Conservation (phyloP, 2,797 vertebrate genomes). For the Smutsia temminckii region DNA sequence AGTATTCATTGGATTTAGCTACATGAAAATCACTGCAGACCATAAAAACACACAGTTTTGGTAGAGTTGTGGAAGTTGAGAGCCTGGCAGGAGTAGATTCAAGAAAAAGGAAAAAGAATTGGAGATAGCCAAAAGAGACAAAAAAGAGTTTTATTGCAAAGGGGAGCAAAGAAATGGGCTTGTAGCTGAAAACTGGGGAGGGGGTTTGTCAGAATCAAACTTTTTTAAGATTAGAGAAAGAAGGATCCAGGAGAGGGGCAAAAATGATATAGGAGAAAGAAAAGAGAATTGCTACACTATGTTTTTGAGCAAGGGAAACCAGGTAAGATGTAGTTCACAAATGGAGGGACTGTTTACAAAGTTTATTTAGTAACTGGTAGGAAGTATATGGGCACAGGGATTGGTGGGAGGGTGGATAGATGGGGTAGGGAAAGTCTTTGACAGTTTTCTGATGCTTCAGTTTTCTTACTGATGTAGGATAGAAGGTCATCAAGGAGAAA, state of each 20-base stretch:
- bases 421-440: background rate
- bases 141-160: background rate
- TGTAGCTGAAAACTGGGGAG: background rate
- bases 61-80: background rate
- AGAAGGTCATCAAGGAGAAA: background rate
- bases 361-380: background rate
- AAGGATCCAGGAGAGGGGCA: background rate
- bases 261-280: background rate
- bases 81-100: background rate
- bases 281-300: background rate
- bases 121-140: background rate
- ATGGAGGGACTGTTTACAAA: background rate
- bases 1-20: background rate
- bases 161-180: background rate
- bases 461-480: background rate
- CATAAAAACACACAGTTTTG: background rate
- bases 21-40: background rate
- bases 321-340: background rate
- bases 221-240: background rate
- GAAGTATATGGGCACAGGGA: background rate
- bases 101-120: background rate
- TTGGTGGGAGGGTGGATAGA: background rate
- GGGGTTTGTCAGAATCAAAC: background rate
- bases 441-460: background rate
- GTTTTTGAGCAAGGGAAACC: background rate